A percentile compares a stretch with the other conserved stretches of the same genome.
These are phyloP conservation scores for Lanistes nyassanus DNA, from an alignment of 1,140 invertebrate genomes.

Conservation along the genomic window DNA sequence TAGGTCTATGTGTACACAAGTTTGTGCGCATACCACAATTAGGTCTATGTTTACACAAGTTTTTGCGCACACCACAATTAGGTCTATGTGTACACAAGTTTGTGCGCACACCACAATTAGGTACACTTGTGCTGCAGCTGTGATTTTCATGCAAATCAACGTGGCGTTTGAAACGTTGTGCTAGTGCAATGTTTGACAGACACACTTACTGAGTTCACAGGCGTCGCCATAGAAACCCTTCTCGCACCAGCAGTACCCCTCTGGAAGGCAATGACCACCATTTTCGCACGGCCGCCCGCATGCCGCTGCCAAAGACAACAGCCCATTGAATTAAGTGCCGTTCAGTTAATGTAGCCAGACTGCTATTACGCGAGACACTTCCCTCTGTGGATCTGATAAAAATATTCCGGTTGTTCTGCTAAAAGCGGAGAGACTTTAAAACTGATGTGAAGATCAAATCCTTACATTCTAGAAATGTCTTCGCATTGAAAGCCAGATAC, in stretches of 20 bases:
- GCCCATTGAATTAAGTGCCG: too few species aligned
- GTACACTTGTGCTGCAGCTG: too few species aligned
- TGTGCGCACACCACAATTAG: background rate
- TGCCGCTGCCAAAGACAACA: constrained; percentile 39
- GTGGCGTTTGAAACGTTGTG: background rate
- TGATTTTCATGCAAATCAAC: too few species aligned
- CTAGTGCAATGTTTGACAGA: background rate
- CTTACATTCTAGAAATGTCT: too few species aligned
- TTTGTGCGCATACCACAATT: background rate
- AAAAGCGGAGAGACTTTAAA: too few species aligned
- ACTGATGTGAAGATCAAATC: too few species aligned
- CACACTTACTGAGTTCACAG: constrained; percentile 76
- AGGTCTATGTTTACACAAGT: background rate
- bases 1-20: background rate
- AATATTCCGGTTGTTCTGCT: too few species aligned
- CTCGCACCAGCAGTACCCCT: constrained; percentile 56
- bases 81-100: background rate
- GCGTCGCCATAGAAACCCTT: constrained; percentile 56
- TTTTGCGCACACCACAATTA: too few species aligned
- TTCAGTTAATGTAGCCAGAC: too few species aligned
- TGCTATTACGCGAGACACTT: too few species aligned
- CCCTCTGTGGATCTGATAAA: too few species aligned
- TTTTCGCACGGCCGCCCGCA: constrained; percentile 55
- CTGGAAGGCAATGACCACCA: constrained; percentile 54
- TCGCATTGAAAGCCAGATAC: too few species aligned